A percentile compares a stretch with the other conserved stretches of the same genome.
These are phyloP conservation scores for Eutolmus rufibarbis DNA, from an alignment of 2,888 invertebrate species.

Conservation along the genomic window DNA sequence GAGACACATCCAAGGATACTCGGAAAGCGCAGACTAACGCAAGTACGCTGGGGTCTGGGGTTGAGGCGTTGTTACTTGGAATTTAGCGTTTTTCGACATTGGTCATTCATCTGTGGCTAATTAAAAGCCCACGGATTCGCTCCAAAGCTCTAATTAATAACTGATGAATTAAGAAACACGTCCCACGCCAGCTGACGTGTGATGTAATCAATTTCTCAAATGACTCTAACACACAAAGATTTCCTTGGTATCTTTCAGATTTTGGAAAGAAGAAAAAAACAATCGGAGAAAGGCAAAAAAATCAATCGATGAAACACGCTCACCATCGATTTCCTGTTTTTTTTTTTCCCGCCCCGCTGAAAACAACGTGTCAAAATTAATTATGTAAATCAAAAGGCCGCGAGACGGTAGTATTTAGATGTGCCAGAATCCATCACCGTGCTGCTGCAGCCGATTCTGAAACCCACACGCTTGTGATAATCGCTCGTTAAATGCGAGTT, in stretches of 20 bases:
- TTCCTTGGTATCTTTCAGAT: background rate
- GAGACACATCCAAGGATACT: background rate
- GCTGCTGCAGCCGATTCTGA: background rate
- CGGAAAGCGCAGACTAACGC: background rate
- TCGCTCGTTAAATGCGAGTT: slow-evolving; percentile 17
- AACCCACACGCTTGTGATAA: background rate
- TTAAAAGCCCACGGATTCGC: background rate
- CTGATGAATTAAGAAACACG: slow-evolving; percentile 5
- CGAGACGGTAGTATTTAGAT: background rate
- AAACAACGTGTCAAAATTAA: slow-evolving; percentile 12
- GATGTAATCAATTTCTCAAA: slow-evolving; percentile 22
- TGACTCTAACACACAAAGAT: background rate
- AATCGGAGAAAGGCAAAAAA: background rate
- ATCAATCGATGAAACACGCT: background rate
- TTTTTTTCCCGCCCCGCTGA: background rate
- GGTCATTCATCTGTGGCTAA: slow-evolving; percentile 2
- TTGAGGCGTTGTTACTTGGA: background rate
- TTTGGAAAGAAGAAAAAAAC: background rate
- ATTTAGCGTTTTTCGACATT: background rate
- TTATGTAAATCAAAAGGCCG: slow-evolving; percentile 1
- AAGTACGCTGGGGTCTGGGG: background rate
- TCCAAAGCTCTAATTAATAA: slow-evolving; percentile 1
- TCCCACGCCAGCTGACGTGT: slow-evolving; percentile 5
- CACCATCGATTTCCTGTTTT: background rate
- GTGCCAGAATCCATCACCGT: background rate